Base-by-base conservation (phyloP, 2,888 invertebrate species). In the Torymus tubicola region DNA sequence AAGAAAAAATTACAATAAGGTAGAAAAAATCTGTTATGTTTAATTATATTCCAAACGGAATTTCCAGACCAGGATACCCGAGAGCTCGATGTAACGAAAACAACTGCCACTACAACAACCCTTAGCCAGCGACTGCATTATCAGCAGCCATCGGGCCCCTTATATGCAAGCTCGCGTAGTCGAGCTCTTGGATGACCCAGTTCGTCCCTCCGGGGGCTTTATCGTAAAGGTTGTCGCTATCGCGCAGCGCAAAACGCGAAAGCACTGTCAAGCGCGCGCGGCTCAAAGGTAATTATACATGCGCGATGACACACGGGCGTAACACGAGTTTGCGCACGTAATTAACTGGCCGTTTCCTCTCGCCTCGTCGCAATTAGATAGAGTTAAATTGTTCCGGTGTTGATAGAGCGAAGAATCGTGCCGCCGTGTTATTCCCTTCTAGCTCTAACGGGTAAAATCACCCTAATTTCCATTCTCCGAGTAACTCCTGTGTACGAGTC, bases 211-310 rank as follows among this genome's bases (percentile, higher is more conserved):
- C 53, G 42, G 63, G 70, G 65, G 16, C 69, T 60, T 77, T 82
- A 82, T 82, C 82, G 77, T 73, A 80, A 82, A 79, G 65, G 73
- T 70, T 57, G 69, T 61, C 68, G 60, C 74, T 80, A 81, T 81
- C 81, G 67, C 21, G 42, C 21, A 60, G 67, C 31, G 42, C 21
- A 70, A 57, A 75, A 72, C 61, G 65, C 68, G 18, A 81, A 77
- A 68, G 70, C 57, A 16, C 58, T 75, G 74, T 67, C 74, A 81
- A 78, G 71, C 50, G 67, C 12, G 21, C 71, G 31, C 11, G 24
- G n/a, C 14, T 13, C 18, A 42, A 63, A 71, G 16, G 61, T 71
- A 74, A 81, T 81, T 81, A 81, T 31, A 71, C 63, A 78, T 74
- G 70, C 67, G 16, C 50, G 13, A 42, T 67, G 24, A 69, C 72